Evolutionary conservation across 2,888 invertebrate species (phyloP), one percentile per base, ranked within the genome.

Genomic region (Vesta saturnalis): DNA sequence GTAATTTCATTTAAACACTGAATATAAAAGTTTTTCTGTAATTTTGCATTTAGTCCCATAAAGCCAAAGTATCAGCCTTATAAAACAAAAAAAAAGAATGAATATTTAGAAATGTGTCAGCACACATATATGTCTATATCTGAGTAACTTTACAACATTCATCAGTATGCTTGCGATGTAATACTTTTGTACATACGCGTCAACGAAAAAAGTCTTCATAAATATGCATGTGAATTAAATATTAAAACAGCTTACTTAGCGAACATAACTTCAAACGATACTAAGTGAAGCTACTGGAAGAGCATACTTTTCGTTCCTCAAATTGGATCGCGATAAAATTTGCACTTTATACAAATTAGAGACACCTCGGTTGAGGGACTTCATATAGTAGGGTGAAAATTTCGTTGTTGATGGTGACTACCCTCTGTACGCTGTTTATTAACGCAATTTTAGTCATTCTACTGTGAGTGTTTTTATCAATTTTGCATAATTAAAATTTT

Each of bases 141-240:
- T 67, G 66, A 62, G 61, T 59, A 57, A 60, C 61, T 62, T 64
- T 52, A 56, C 64, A 67, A 59, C 56, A 64, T 64, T 70, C 70
- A 68, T 70, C 69, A 65, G 71, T 68, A 65, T 69, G 68, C 71
- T 65, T 60, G 63, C 63, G 64, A 70, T 65, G 69, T 65, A 66
- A 70, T 60, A 70, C 67, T 72, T 72, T 72, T 70, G 69, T 70
- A 70, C 35, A 64, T 70, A 72, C 68, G 72, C 74, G 74, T 71
- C 71, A 76, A 74, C 67, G 73, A 77, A 61, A 79, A 77, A 78
- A 78, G 73, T 72, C 74, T 74, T 76, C 78, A 81, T 82, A 77
- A 81, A 82, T 82, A 82, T 82, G 79, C 79, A 81, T 80, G 73
- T 72, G 76, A 80, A 80, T 80, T 80, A 81, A 82, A 82, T 82